These are phyloP conservation scores for Lomographa bimaculata DNA, from an alignment of 2,888 invertebrate genomes.

Conservation along the genomic window DNA sequence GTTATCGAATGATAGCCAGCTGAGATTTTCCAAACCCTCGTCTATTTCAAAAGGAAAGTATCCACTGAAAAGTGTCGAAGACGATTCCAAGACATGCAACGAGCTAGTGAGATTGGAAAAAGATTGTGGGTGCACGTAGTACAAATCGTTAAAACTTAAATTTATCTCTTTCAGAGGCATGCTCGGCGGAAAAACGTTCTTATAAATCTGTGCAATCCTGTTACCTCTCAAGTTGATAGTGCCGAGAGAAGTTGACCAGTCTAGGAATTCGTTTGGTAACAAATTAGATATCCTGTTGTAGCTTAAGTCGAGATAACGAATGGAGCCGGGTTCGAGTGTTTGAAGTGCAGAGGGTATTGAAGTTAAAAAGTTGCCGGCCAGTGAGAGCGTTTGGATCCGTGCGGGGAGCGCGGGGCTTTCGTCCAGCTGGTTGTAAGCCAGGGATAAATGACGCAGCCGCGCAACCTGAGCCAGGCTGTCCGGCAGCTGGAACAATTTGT, in stretches of 20 bases:
- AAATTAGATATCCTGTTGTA: constrained; percentile 93
- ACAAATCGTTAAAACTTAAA: constrained; percentile 95
- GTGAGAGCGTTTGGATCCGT: constrained; percentile 89
- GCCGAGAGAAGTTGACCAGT: constrained; percentile 91
- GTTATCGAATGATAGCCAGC: constrained; percentile 94
- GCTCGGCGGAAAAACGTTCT: constrained; percentile 88
- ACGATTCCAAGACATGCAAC: constrained; percentile 92
- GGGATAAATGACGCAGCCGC: constrained; percentile 90
- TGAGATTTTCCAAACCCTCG: constrained; percentile 88
- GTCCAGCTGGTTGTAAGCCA: constrained; percentile 88
- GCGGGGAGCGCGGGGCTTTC: constrained; percentile 86
- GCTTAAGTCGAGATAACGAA: constrained; percentile 92
- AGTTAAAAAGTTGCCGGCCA: constrained; percentile 91
- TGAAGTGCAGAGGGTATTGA: constrained; percentile 88
- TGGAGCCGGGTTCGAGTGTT: constrained; percentile 89
- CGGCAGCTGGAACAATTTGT: constrained; percentile 88
- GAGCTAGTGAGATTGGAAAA: constrained; percentile 90
- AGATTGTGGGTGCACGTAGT: constrained; percentile 91
- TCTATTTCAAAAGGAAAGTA: constrained; percentile 90
- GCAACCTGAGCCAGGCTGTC: constrained; percentile 86
- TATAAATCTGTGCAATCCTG: constrained; percentile 88
- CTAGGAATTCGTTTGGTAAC: constrained; percentile 88
- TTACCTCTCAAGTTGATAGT: constrained; percentile 93
- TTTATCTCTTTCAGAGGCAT: constrained; percentile 93
- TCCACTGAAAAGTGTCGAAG: constrained; percentile 92